Base-by-base conservation (phyloP, 2,113 vertebrate species). In the Rousettus leschenaultii region DNA sequence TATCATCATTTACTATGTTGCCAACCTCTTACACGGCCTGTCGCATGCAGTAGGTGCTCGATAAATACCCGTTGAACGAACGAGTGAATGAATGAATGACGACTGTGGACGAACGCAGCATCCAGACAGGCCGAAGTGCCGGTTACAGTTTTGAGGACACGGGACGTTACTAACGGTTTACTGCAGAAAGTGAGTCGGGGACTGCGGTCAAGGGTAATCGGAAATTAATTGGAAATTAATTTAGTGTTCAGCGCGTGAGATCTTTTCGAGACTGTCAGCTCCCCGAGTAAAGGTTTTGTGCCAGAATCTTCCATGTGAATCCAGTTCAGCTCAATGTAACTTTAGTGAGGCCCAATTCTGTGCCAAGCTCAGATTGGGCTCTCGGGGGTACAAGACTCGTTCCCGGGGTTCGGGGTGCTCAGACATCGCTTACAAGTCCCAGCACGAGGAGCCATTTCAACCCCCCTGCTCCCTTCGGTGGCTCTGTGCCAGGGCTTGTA, bases 161-260 rank as follows among this genome's bases (percentile, higher is more conserved):
- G 24, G 38, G 65, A 80, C 45, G 59, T 77, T 38, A 85, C 45
- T 13, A 73, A 92, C 65, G 71, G 18, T 73, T 95, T 82, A 71
- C 15, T 55, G 45, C 21, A 63, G 88, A 94, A 86, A 45, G 43
- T 40, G 35, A 79, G 43, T 82, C 78, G 33, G 22, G 66, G 55
- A 33, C 75, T 22, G 6, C 35, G 71, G 89, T 88, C 40, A 89
- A 80, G 33, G 28, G 75, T 57, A 82, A 63, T 0, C 74, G 74
- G 73, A 57, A 38, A 84, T 77, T 55, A 82, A 70, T 68, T 66
- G 45, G 43, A 95, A 90, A 71, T 93, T 93, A 84, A 85, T 66
- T 96, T 82, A 43, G 71, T 83, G 74, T 78, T 86, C 61, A 73
- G 3, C 55, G 38, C 53, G 53, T 38, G 35, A 86, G 51, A 74